Conservation (phyloP, 2,113 vertebrate species). For the Echinops telfairi region DNA sequence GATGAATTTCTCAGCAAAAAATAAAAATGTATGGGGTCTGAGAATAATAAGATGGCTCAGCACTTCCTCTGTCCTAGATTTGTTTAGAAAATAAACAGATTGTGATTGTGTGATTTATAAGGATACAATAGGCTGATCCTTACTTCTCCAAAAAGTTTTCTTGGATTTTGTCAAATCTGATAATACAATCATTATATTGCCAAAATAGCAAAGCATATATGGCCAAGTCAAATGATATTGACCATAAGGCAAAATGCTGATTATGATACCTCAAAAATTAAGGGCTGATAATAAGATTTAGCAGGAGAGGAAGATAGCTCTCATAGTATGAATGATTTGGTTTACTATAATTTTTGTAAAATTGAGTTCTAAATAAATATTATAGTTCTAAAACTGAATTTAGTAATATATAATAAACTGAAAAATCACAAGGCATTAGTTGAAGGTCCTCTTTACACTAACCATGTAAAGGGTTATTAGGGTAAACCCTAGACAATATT, state of each 20-base stretch:
- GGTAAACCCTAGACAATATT: no score
- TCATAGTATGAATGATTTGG: not conserved
- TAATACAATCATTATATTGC: not conserved
- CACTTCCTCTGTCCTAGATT: not conserved
- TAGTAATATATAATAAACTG: not conserved
- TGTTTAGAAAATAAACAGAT: not conserved
- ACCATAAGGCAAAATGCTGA: not conserved
- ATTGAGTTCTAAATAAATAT: not conserved
- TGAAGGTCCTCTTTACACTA: slow-evolving; percentile 34
- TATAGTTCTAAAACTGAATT: slow-evolving; percentile 27
- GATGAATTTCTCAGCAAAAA: no score
- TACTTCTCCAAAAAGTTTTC: not conserved
- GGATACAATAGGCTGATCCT: not conserved
- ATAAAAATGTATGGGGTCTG: no score
- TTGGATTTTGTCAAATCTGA: not conserved
- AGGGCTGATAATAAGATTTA: not conserved
- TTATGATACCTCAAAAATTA: no score
- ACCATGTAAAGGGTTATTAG: not conserved
- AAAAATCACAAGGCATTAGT: not conserved
- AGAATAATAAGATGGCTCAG: no score
- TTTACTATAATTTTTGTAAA: not conserved
- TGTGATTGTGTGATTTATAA: not conserved
- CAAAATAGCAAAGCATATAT: not conserved
- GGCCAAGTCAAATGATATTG: not conserved
- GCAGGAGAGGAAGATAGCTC: not conserved